Percentiles rank a stretch among this genome's conserved stretches.
Conservation (phyloP, 2,888 invertebrate genomes). For the Notodonta ziczac region DNA sequence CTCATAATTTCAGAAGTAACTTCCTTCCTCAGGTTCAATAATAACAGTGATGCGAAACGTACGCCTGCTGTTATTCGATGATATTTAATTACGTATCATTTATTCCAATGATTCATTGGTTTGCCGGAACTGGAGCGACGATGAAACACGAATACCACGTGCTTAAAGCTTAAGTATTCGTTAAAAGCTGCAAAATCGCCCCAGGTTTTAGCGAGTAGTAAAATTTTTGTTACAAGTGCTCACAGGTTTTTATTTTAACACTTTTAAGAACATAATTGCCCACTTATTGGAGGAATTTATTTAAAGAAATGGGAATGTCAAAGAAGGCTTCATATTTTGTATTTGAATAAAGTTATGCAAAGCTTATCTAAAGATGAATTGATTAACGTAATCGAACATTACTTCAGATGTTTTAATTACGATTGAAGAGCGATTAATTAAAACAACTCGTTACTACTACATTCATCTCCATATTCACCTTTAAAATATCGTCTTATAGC, state of each 20-base stretch:
- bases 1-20: background rate
- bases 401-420: background rate
- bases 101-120: slow-evolving; percentile 29
- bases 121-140: slow-evolving; percentile 32
- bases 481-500: background rate
- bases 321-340: too few species aligned
- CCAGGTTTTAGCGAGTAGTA: slow-evolving; percentile 6
- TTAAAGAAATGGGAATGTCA: background rate
- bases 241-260: background rate
- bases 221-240: background rate
- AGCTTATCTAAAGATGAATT: too few species aligned
- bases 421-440: background rate
- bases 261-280: background rate
- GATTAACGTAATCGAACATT: too few species aligned
- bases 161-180: background rate
- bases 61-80: slow-evolving; percentile 24
- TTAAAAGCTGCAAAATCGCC: slow-evolving; percentile 8
- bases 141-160: slow-evolving; percentile 15
- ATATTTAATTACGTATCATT: slow-evolving; percentile 49
- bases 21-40: slow-evolving; percentile 11
- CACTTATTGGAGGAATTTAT: slow-evolving; percentile 1
- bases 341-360: too few species aligned
- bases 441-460: background rate
- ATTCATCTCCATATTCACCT: background rate
- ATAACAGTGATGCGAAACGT: slow-evolving; percentile 21